These are phyloP conservation scores for Bujurquina vittata DNA, from an alignment of 2,113 vertebrate species.

Conservation along the genomic window DNA sequence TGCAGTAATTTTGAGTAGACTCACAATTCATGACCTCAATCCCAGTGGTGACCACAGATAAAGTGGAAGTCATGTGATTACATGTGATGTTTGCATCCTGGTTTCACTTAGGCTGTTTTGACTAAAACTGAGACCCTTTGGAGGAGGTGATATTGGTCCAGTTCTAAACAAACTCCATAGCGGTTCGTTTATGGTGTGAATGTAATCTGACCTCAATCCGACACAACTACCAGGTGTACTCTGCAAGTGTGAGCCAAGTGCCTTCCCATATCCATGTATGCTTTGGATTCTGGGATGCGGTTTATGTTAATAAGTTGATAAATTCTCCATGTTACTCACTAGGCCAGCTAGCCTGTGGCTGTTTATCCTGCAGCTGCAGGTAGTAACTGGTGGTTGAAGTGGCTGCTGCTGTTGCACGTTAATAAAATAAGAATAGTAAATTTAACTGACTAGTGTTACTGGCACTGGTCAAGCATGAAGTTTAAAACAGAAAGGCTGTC, in stretches of 20 bases:
- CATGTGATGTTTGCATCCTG: background rate
- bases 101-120: too few species aligned
- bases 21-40: background rate
- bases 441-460: background rate
- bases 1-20: background rate
- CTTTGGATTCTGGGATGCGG: too few species aligned
- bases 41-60: background rate
- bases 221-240: background rate
- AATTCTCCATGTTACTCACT: background rate
- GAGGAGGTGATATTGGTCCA: background rate
- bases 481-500: background rate
- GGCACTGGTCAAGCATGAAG: background rate
- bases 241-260: too few species aligned
- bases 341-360: background rate
- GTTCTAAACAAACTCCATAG: background rate
- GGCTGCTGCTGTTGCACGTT: background rate
- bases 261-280: too few species aligned
- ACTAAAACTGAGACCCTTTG: background rate
- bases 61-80: background rate
- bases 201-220: background rate
- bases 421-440: background rate
- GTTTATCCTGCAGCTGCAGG: background rate
- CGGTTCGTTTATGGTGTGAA: background rate
- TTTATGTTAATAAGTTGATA: too few species aligned
- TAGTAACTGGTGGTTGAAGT: background rate